phyloP scores from a whole-genome alignment of 2,113 vertebrate genomes.

The Xenopus laevis region DNA sequence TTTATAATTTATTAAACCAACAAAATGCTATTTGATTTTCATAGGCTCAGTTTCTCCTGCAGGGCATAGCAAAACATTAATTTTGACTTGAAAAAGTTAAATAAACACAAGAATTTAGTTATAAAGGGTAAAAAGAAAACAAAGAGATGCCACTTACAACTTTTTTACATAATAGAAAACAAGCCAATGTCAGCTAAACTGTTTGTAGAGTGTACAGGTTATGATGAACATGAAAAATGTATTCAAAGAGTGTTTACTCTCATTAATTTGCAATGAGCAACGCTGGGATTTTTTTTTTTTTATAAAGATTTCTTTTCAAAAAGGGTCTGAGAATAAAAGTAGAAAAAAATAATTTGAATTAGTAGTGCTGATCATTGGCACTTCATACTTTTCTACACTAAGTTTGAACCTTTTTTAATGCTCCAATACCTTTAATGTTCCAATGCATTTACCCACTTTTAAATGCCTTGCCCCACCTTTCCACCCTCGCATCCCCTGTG shows the following conservation, averaged over 20 bases:
- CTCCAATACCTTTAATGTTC: too few species aligned
- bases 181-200: not conserved
- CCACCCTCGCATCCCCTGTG: too few species aligned
- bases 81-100: constrained; percentile 53
- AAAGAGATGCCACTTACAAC: constrained; percentile 45
- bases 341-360: too few species aligned
- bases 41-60: constrained; percentile 52
- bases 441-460: too few species aligned
- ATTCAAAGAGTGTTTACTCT: not conserved
- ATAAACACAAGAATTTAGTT: constrained; percentile 53
- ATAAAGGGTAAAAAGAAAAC: constrained; percentile 48
- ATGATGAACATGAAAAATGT: not conserved
- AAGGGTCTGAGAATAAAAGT: too few species aligned
- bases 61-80: constrained; percentile 50
- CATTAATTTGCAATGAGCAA: not conserved
- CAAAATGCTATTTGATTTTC: constrained; percentile 48
- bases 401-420: too few species aligned
- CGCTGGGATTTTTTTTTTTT: too few species aligned
- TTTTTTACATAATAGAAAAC: not conserved
- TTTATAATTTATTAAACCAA: constrained; percentile 56
- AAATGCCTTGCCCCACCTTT: too few species aligned
- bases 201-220: not conserved
- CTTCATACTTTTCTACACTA: too few species aligned
- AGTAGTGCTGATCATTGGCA: too few species aligned
- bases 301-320: not conserved